Evolutionary conservation across 2,888 invertebrate genomes (phyloP).

Genomic region (Amphimallon solstitiale): DNA sequence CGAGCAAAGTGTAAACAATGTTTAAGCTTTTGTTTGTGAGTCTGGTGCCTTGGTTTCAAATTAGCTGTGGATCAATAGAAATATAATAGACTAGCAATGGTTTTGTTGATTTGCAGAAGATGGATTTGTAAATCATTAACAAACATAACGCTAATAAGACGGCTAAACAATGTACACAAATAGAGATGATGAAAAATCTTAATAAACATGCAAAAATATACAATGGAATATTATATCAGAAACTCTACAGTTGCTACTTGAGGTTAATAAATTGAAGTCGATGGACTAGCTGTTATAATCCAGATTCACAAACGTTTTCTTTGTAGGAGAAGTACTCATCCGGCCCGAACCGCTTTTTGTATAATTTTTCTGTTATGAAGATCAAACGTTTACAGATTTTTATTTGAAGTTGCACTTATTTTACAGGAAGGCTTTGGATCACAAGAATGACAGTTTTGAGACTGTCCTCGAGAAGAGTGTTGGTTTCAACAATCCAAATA

Average conservation of each 20-base stretch:
- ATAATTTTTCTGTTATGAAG: constrained; percentile 34
- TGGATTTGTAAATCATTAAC: constrained; percentile 12
- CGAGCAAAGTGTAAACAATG: constrained; percentile 42
- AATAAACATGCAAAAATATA: background rate
- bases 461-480: constrained; percentile 83
- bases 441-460: constrained; percentile 82
- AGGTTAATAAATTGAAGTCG: constrained; percentile 21
- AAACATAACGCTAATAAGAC: constrained; percentile 1
- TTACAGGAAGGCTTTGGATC: constrained; percentile 81
- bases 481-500: constrained; percentile 90
- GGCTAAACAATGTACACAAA: constrained; percentile 9
- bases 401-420: constrained; percentile 40
- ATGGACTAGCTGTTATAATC: constrained; percentile 24
- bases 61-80: constrained; percentile 15
- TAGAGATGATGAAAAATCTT: constrained; percentile 18
- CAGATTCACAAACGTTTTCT: constrained; percentile 47
- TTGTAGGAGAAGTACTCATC: constrained; percentile 41
- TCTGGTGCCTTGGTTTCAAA: constrained; percentile 41
- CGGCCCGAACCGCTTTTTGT: constrained; percentile 28
- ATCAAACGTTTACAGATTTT: constrained; percentile 41
- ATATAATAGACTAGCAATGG: constrained; percentile 17
- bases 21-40: constrained; percentile 47
- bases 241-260: constrained; percentile 12
- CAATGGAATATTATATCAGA: constrained; percentile 16
- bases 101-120: constrained; percentile 28